Conservation (phyloP, 2,888 invertebrate species). For the Drosophila lacicola region DNA sequence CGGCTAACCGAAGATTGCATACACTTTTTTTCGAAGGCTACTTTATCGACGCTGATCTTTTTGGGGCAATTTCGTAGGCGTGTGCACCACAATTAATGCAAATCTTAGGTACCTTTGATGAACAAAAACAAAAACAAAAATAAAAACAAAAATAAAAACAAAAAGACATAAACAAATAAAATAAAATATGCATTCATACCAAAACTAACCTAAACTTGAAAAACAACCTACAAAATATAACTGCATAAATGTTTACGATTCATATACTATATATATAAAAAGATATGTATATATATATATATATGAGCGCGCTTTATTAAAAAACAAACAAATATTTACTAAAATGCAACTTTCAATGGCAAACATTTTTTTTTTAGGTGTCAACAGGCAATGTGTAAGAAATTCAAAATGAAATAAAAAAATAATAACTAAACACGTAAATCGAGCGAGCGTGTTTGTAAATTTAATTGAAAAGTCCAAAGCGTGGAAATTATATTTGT, state of each 20-base stretch:
- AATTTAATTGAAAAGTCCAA: conserved; percentile 53
- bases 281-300: conserved; percentile 33
- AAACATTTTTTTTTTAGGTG: conserved; percentile 35
- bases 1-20: conserved; percentile 47
- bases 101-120: conserved; percentile 73
- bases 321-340: conserved; percentile 50
- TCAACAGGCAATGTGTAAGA: conserved; percentile 31
- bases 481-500: conserved; percentile 66
- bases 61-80: conserved; percentile 25
- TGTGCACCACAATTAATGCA: conserved; percentile 53
- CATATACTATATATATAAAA: conserved; percentile 41
- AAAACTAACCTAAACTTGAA: conserved; percentile 32
- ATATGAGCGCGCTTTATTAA: conserved; percentile 55
- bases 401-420: conserved; percentile 2
- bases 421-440: conserved; percentile 15
- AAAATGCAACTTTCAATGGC: conserved; percentile 40
- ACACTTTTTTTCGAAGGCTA: conserved; percentile 20
- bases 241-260: conserved; percentile 64
- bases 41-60: conserved; percentile 17
- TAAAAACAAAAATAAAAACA: conserved; percentile 30
- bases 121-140: conserved; percentile 18
- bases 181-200: conserved; percentile 49
- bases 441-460: conserved; percentile 57
- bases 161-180: not conserved
- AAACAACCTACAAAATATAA: conserved; percentile 19